Conservation (phyloP, 2,113 vertebrate species). For the Heliornis fulica region DNA sequence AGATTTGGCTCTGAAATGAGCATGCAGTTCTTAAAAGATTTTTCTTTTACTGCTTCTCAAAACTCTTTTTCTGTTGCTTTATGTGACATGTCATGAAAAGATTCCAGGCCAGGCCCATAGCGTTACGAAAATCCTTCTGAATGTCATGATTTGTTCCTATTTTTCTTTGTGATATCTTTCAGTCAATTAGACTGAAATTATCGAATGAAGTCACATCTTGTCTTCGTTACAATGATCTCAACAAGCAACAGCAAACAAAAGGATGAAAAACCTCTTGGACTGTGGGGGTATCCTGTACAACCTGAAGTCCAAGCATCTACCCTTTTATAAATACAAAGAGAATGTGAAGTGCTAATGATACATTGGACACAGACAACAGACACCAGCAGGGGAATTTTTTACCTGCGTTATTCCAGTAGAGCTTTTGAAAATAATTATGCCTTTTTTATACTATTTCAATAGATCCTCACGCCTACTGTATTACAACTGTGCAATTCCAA, state of each 20-base stretch:
- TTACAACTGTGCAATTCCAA: slow-evolving; percentile 25
- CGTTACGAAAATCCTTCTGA: neutral
- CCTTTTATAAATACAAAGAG: neutral
- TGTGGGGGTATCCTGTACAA: neutral
- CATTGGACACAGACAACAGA: neutral
- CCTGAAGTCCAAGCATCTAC: neutral
- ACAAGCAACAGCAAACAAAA: neutral
- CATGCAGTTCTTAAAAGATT: neutral
- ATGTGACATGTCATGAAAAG: neutral
- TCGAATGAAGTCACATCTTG: neutral
- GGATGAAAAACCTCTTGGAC: neutral
- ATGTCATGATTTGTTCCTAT: neutral
- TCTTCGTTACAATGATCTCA: neutral
- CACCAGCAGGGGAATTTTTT: slow-evolving; percentile 33
- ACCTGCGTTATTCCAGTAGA: neutral
- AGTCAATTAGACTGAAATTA: neutral
- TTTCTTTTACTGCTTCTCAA: neutral
- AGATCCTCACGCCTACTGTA: slow-evolving; percentile 1
- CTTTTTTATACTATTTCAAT: slow-evolving; percentile 21
- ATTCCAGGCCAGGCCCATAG: neutral
- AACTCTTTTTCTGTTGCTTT: neutral
- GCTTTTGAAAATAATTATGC: slow-evolving; percentile 63
- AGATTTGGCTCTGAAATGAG: neutral
- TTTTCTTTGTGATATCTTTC: neutral
- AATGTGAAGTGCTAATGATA: slow-evolving; percentile 35